Evolutionary conservation across 1,140 invertebrate genomes (phyloP).

Genomic region (Rhysida immarginata): DNA sequence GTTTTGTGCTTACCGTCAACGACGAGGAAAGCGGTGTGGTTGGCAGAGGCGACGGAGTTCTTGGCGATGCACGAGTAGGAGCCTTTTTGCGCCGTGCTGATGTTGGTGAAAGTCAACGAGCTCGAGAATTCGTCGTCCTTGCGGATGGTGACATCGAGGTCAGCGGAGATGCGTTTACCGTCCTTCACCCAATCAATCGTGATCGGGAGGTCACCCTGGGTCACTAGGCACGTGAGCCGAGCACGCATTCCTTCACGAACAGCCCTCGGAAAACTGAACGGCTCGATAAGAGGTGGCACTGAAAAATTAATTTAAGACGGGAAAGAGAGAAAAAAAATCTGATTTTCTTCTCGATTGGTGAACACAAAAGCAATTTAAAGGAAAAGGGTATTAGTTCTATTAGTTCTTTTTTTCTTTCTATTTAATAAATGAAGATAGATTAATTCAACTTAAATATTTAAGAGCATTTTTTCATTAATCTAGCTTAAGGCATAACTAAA

Average conservation of each 20-base stretch:
- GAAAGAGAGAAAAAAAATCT: too few species aligned
- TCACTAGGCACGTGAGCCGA: constrained; percentile 75
- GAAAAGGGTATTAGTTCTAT: too few species aligned
- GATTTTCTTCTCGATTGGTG: too few species aligned
- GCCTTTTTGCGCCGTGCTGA: constrained; percentile 60
- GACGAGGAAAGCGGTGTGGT: constrained; percentile 26
- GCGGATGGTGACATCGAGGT: constrained; percentile 40
- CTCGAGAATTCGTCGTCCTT: constrained; percentile 72
- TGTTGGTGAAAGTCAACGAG: constrained; percentile 69
- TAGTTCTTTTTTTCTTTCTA: too few species aligned
- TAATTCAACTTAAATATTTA: too few species aligned
- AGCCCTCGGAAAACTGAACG: constrained; percentile 26
- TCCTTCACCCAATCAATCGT: constrained; percentile 60
- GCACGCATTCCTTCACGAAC: constrained; percentile 31
- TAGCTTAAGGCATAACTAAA: too few species aligned
- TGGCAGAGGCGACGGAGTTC: constrained; percentile 46
- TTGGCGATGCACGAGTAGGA: constrained; percentile 78
- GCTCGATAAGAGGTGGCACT: constrained; percentile 35
- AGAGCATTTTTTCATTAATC: too few species aligned
- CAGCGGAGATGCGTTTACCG: constrained; percentile 39
- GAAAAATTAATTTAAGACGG: too few species aligned
- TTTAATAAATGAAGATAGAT: too few species aligned
- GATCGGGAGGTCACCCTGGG: too few species aligned
- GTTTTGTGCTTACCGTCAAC: constrained; percentile 29
- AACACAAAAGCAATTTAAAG: too few species aligned